Evolutionary conservation across 2,888 invertebrate species (phyloP).

Genomic region (Synergus japonicus): DNA sequence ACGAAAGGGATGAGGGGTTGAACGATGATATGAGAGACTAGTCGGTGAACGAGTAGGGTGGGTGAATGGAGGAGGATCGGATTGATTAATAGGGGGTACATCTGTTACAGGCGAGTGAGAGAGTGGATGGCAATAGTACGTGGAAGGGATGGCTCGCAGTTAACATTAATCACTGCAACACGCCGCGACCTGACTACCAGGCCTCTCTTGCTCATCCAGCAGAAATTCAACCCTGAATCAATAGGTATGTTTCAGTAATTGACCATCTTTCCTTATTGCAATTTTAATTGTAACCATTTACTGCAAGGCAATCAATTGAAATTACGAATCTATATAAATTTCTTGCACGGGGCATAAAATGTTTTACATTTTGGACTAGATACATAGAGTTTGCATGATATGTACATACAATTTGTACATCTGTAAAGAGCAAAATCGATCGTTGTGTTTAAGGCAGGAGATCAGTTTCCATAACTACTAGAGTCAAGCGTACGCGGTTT

Average conservation of each 20-base stretch:
- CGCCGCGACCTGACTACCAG: constrained; percentile 71
- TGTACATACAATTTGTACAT: not conserved
- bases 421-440: not conserved
- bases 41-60: constrained; percentile 56
- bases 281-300: constrained; percentile 20
- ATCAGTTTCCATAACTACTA: constrained; percentile 48
- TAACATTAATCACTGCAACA: constrained; percentile 76
- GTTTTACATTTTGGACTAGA: too few species aligned
- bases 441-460: constrained; percentile 19
- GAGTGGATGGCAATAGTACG: constrained; percentile 72
- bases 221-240: constrained; percentile 28
- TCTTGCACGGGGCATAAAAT: not conserved
- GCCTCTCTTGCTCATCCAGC: constrained; percentile 67
- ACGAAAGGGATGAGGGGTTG: constrained; percentile 59
- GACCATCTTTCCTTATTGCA: constrained; percentile 2
- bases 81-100: constrained; percentile 77
- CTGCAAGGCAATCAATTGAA: not conserved
- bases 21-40: constrained; percentile 69
- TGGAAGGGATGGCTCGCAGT: constrained; percentile 71
- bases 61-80: constrained; percentile 65
- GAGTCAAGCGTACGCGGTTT: constrained; percentile 45
- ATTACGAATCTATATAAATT: not conserved
- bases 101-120: constrained; percentile 73
- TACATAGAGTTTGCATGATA: too few species aligned
- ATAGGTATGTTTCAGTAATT: constrained; percentile 18